Evolutionary conservation across 2,888 invertebrate genomes (phyloP).

Genomic region (Drosophila paranaensis): DNA sequence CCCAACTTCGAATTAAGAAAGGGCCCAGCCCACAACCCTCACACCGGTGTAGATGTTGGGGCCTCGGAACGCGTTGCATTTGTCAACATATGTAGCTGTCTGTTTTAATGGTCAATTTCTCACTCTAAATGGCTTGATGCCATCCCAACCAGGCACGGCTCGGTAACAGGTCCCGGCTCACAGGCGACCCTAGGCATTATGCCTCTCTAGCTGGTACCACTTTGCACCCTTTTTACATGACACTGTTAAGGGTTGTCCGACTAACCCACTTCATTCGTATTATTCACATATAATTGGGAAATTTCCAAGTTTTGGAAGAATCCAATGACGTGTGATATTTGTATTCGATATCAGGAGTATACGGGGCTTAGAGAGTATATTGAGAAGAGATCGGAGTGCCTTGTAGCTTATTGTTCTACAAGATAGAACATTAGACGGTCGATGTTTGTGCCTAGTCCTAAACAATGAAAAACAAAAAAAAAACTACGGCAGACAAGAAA

Average conservation of each 20-base stretch:
- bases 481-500: slow-evolving; percentile 40
- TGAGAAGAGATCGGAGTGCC: background rate
- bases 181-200: background rate
- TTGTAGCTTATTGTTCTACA: background rate
- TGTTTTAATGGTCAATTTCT: slow-evolving; percentile 83
- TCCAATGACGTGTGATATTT: background rate
- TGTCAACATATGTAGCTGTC: slow-evolving; percentile 79
- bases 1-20: slow-evolving; percentile 36
- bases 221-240: slow-evolving; percentile 17
- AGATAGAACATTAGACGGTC: slow-evolving; percentile 12
- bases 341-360: background rate
- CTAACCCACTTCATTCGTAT: background rate
- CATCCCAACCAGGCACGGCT: slow-evolving; percentile 23
- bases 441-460: background rate
- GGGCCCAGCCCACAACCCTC: slow-evolving; percentile 7
- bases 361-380: background rate
- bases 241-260: background rate
- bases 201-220: slow-evolving; percentile 11
- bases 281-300: background rate
- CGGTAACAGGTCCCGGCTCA: slow-evolving; percentile 12
- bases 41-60: background rate
- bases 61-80: slow-evolving; percentile 63
- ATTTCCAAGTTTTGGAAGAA: background rate
- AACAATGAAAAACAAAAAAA: background rate
- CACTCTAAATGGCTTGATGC: slow-evolving; percentile 80